Evolutionary conservation across 2,888 invertebrate genomes (phyloP), one percentile per base, ranked within the genome.

Genomic region (Labia minor): DNA sequence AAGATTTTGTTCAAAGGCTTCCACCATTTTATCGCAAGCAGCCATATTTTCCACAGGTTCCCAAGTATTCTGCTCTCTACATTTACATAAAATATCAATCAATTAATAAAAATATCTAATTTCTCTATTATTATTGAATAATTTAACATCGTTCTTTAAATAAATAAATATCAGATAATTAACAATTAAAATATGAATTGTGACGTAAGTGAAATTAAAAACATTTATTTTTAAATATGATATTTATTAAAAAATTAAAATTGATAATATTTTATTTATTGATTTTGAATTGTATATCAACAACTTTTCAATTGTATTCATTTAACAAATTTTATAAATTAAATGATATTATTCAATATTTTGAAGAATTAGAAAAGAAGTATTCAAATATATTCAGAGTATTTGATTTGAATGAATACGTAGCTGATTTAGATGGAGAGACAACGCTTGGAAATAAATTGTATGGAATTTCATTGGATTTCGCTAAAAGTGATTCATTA

Each of bases 61-160:
- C 92, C 92, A 92, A 3, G 91, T 90, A 75, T 90, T 91, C 72
- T 88, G 85, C 69, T 89, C 87, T 74, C 88, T 88, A 70, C 21
- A 73, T 69, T 68, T 71, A n/a, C n/a, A n/a, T n/a, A 67, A 65
- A 67, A 66, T 65, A 61, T 61, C 62, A 69, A n/a, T n/a, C n/a
- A n/a, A n/a, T n/a, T n/a, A n/a, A 33, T 33, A 8, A 33, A 33
- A 33, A 33, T 33, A 33, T 8, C 11, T 33, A 11, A 8, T 33
- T 33, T 33, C n/a, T n/a, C n/a, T n/a, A n/a, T n/a, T n/a, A n/a
- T n/a, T n/a, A n/a, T n/a, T n/a, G n/a, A n/a, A n/a, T 33, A 33
- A 33, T 8, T 33, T 33, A 33, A 33, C 11, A 33, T 33, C 33
- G 6, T 8, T 33, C 33, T 33, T 33, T 33, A 11, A 33, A 33